Base-by-base conservation (phyloP, 2,888 invertebrate genomes). In the Physocephala rufipes region DNA sequence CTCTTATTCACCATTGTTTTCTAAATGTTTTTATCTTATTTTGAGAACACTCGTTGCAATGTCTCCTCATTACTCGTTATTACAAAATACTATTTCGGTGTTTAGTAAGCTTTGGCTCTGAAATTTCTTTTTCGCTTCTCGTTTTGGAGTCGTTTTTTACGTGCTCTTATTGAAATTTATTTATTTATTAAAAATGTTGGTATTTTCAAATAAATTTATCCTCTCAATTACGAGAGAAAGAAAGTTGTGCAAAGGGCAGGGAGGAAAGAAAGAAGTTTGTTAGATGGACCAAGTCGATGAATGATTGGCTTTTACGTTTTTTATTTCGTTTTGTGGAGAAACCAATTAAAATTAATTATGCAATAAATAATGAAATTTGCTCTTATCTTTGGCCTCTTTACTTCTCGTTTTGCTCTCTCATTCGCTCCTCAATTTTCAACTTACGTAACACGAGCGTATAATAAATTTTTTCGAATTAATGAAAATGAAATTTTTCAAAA, bases 271-370 rank as follows among this genome's bases (percentile, higher is more conserved):
- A 1, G 53, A 16, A 2, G 21, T 9, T 2, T n/a, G 49, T 4
- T 4, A 12, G 49, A 13, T n/a, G 49, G 49, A 49, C 16, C 16
- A n/a, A 16, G 49, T 49, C 16, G 47, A 15, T 47, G 47, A 47
- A 15, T 12, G 16, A 1, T n/a, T n/a, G n/a, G 49, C 21, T 53
- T 7, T 2, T 53, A 7, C 58, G 28, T 15, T 58, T 53, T 63
- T 19, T 16, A 13, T 19, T n/a, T 53, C 49, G 64, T 28, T 53
- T 45, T 67, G 15, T 26, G 13, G 5, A 43, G 58, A 28, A 62
- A 36, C 28, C 58, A 71, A 58, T 51, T 51, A 71, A 67, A 65
- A 65, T 30, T 65, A 65, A 65, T 65, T 65, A 65, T 65, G 65
- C 65, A 65, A 19, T n/a, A 65, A 65, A 30, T 51, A 30, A 62